Evolutionary conservation across 2,113 vertebrate genomes (phyloP), one percentile per base, ranked within the genome.

Genomic region (Etheostoma spectabile): DNA sequence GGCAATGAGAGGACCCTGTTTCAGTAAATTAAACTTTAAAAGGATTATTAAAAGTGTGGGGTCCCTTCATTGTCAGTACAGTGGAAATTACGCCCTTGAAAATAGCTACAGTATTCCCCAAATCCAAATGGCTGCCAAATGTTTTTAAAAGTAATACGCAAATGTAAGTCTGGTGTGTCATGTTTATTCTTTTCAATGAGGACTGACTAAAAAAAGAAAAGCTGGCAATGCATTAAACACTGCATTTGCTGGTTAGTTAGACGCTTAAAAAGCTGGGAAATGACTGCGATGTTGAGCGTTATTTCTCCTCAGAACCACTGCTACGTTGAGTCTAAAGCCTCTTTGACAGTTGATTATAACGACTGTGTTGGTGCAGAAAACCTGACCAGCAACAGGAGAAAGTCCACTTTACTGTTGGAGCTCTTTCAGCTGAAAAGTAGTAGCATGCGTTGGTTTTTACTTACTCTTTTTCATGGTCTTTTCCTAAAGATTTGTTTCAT

Each of bases 401-500:
- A 82, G 68, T 71, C 24, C 53, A 33, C 51, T 72, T 61, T 53
- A 48, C n/a, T 30, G 46, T 75, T 84, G 61, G 8, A 74, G 63
- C 10, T 59, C 60, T 48, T 77, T 84, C 84, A 88, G 82, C 80
- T 82, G 78, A 80, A 64, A 84, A 83, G 73, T 82, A 80, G 88
- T 87, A 85, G 80, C 86, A 72, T 79, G 55, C 80, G 68, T 82
- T 81, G 60, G 56, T 78, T 87, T 76, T 63, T 80, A 75, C 84
- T 77, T 56, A 73, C 49, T 79, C 24, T 15, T 60, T 22, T 57
- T 60, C 57, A 14, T 24, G 22, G 62, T 56, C 27, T 79, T 82
- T 88, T 80, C 51, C 35, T 48, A 18, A 59, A 64, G 79, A 87
- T 82, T 60, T 24, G 53, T 86, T 91, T 84, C 78, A 89, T 88